Evolutionary conservation across 1,140 invertebrate species (phyloP), one percentile per base, ranked within the genome.

Genomic region (Sycophaga agraensis): DNA sequence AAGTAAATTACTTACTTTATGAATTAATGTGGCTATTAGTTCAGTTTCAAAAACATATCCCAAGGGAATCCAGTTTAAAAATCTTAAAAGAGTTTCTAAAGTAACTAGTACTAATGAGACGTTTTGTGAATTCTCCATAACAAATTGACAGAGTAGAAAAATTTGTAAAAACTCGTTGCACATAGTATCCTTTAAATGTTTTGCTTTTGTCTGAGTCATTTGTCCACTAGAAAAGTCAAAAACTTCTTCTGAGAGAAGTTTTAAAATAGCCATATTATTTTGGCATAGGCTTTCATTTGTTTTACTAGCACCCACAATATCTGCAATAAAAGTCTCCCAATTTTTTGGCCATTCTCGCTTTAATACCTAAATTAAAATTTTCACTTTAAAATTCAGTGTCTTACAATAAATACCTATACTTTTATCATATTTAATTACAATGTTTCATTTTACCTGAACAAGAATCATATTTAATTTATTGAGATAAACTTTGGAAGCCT

Each of bases 31-130:
- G 66, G 88, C 89, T 67, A 99, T 97, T 14, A 99, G 83, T 78
- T 98, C 94, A 56, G 97, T 99, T 85, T 99, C 97, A 85, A 99
- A 99, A 75, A 99, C 98, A 75, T 99, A 99, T 12, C 97, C 97
- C 46, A 99, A 83, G 17, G 98, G 98, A 75, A 99, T 99, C 98
- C 98, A 99, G 77, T 98, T 99, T 17, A 99, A 85, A 85, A 99
- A 99, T 78, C 95, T 86, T 46, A 99, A 82, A 46, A 99, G 82
- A 19, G 98, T 99, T 75, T 98, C 94, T 57, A 99, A 83, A 4
- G 97, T 99, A 12, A 95, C 91, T 70, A 90, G 91, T 63, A 98
- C 94, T 37, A 99, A 82, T 58, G 92, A 88, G 48, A 94, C 93
- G 87, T 98, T 98, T 82, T 96, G 92, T 31, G 96, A 98, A 82